Percentiles rank a stretch among this genome's conserved stretches.
Evolutionary conservation across 2,797 vertebrate species (phyloP).

Genomic region (Tamandua tetradactyla): DNA sequence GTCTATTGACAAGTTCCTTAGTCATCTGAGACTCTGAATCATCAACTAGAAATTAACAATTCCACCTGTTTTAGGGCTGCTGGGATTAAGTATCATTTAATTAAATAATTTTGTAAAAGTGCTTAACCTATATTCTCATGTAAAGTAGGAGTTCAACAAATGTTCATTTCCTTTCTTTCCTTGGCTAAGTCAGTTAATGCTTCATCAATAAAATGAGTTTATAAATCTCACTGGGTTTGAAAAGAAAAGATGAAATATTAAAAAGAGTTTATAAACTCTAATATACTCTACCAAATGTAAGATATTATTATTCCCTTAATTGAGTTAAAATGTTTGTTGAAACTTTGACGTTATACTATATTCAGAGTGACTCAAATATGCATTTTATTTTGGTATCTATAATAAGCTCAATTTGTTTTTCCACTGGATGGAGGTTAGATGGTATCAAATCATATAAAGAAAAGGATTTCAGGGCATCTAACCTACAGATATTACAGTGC

Average conservation of each 20-base stretch:
- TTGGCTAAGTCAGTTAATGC: background rate
- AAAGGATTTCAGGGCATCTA: background rate
- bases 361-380: background rate
- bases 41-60: background rate
- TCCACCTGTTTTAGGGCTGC: background rate
- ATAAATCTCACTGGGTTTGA: background rate
- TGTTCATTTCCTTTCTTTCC: background rate
- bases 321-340: background rate
- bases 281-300: background rate
- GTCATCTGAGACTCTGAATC: background rate
- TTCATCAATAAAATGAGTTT: background rate
- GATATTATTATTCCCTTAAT: background rate
- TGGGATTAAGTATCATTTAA: constrained; percentile 28
- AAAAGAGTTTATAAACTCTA: background rate
- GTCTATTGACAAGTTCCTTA: background rate
- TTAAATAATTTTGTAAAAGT: constrained; percentile 24
- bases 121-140: background rate
- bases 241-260: background rate
- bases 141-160: background rate
- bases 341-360: background rate
- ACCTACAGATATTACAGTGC: background rate
- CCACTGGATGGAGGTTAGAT: background rate
- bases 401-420: background rate
- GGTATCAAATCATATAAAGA: background rate
- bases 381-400: background rate